These are phyloP conservation scores for Empidonax alnorum DNA, from an alignment of 2,113 vertebrate genomes.

Conservation along the genomic window DNA sequence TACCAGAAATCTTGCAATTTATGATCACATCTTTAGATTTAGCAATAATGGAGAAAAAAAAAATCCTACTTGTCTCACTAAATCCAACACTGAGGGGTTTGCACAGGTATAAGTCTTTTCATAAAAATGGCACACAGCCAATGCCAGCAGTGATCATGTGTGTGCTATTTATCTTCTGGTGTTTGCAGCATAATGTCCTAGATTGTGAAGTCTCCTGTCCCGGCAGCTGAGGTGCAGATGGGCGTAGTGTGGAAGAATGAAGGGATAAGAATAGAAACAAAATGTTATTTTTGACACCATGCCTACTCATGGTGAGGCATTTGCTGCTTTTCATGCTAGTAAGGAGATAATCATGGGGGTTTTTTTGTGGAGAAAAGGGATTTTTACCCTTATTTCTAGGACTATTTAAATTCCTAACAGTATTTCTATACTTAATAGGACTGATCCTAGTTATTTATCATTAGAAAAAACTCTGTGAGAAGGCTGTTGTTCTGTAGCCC, in stretches of 20 bases:
- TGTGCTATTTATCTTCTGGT: neutral
- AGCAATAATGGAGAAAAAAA: neutral
- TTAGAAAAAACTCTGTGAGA: neutral
- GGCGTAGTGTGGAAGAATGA: constrained; percentile 11
- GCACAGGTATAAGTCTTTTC: neutral
- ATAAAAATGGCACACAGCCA: neutral
- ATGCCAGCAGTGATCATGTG: neutral
- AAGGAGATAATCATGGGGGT: neutral
- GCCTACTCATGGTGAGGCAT: neutral
- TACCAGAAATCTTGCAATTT: neutral
- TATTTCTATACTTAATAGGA: neutral
- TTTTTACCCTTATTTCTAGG: neutral
- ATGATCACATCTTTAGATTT: neutral
- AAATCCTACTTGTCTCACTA: neutral
- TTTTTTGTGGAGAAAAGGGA: neutral
- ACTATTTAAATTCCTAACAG: neutral
- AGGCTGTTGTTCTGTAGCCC: neutral
- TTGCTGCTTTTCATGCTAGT: neutral
- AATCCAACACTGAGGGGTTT: neutral
- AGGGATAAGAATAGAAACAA: constrained; percentile 23
- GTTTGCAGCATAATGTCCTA: neutral
- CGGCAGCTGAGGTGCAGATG: constrained; percentile 33
- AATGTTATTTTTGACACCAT: constrained; percentile 26
- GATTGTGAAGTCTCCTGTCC: neutral
- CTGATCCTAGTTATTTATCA: neutral